Base-by-base conservation (phyloP, 2,113 vertebrate species). In the Mionectes macconnelli region DNA sequence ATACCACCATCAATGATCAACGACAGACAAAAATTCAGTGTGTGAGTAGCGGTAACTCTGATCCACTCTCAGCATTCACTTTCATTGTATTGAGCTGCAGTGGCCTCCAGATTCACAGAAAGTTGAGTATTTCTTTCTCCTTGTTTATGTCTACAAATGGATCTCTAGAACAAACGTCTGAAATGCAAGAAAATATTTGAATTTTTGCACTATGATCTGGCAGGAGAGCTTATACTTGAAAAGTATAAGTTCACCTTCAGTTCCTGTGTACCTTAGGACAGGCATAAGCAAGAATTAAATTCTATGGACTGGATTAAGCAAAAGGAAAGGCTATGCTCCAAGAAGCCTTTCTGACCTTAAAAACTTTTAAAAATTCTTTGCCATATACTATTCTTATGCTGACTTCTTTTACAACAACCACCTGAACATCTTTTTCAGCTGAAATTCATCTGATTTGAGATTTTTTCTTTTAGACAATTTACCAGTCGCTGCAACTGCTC, bases 1-100 rank as follows among this genome's bases (percentile, higher is more conserved):
- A 44, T 30, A 64, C 28, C 52, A 78, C 12, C 44, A 73, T 1
- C 40, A 84, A 3, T 1, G 6, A 69, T 31, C 59, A 89, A 19
- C 0, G 1, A 31, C 24, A 68, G 49, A 76, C 0, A 3, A 1
- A 85, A 80, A 21, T 30, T 95, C 28, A 40, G 4, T n/a, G 17
- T 55, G 40, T 22, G 35, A 62, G 23, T 1, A 50, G 28, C 18
- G 39, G 7, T 33, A 64, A 22, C n/a, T 66, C 55, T 60, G 73
- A 87, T 21, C 18, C 42, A 45, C 39, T 13, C 49, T 33, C 27
- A 50, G 16, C 30, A 75, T 35, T 45, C 31, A 8, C 12, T 59
- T 87, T 60, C 60, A 52, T 10, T 28, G 10, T 11, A 33, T 5
- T 59, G n/a, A 90, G 49, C 18, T 3, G 3, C n/a, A 75, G 30